Evolutionary conservation across 2,113 vertebrate genomes (phyloP).

Genomic region (Misgurnus anguillicaudatus): DNA sequence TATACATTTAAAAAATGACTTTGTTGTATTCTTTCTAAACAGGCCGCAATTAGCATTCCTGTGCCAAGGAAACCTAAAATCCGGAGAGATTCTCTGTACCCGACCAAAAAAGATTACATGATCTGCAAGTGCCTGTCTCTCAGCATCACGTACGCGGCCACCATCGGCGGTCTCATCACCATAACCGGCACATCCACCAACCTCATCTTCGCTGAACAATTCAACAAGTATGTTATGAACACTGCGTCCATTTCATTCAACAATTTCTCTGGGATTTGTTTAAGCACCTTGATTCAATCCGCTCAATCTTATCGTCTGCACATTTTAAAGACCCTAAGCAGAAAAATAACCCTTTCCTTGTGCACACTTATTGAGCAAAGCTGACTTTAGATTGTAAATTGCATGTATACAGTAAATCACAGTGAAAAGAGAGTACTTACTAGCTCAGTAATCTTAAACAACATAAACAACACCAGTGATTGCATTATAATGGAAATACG

Average conservation of each 20-base stretch:
- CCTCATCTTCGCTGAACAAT: slow-evolving; percentile 97
- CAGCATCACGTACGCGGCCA: slow-evolving; percentile 93
- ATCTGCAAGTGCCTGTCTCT: slow-evolving; percentile 95
- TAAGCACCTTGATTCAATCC: slow-evolving; percentile 53
- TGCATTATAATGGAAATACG: background rate
- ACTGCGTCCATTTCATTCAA: background rate
- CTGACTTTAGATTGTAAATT: slow-evolving; percentile 34
- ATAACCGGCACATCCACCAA: slow-evolving; percentile 98
- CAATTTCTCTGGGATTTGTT: slow-evolving; percentile 54
- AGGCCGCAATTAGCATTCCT: slow-evolving; percentile 75
- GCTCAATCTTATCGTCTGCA: slow-evolving; percentile 60
- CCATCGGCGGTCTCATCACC: slow-evolving; percentile 95
- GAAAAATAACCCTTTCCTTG: slow-evolving; percentile 64
- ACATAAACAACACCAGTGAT: too few relatives aligned
- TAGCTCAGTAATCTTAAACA: slow-evolving; percentile 8
- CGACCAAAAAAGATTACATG: slow-evolving; percentile 90
- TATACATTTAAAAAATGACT: background rate
- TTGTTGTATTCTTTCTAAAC: slow-evolving; percentile 25
- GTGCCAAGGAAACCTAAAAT: slow-evolving; percentile 66
- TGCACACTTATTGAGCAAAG: slow-evolving; percentile 64
- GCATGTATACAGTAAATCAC: background rate
- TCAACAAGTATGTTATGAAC: slow-evolving; percentile 84
- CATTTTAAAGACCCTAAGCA: slow-evolving; percentile 53
- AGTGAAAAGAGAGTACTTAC: background rate
- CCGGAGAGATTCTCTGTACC: slow-evolving; percentile 81